Percentiles rank a stretch among this genome's conserved stretches.
These are phyloP conservation scores for Pseudolycoriella hygida DNA, from an alignment of 2,888 invertebrate species.

Conservation along the genomic window DNA sequence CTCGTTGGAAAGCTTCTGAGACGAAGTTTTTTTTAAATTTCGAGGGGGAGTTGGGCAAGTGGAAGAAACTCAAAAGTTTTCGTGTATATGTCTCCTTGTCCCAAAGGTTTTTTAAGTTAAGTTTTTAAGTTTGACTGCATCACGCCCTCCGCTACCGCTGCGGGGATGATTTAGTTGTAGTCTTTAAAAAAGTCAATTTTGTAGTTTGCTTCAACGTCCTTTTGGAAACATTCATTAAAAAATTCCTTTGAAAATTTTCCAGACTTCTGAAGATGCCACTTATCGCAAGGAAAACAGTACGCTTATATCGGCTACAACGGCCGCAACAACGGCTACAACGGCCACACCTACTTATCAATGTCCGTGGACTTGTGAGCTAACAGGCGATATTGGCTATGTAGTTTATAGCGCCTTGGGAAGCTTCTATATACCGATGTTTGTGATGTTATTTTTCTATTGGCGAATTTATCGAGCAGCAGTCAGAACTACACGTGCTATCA, in stretches of 20 bases:
- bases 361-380: constrained; percentile 78
- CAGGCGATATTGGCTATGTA: constrained; percentile 88
- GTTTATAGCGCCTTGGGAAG: constrained; percentile 95
- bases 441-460: constrained; percentile 97
- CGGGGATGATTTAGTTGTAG: no score
- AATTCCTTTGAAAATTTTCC: neutral
- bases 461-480: constrained; percentile 89
- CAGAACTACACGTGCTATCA: constrained; percentile 79
- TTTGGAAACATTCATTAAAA: no score
- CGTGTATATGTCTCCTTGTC: no score
- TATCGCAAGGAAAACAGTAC: constrained; percentile 27
- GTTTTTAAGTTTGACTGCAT: no score
- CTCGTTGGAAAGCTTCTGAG: no score
- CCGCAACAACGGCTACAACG: constrained; percentile 18
- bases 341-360: constrained; percentile 27
- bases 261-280: neutral
- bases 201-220: no score
- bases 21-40: no score
- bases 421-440: constrained; percentile 94
- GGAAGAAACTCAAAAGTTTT: no score
- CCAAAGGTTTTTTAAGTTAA: no score
- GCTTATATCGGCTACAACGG: constrained; percentile 20
- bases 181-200: no score
- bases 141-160: no score
- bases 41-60: no score